A percentile compares a stretch with the other conserved stretches of the same genome.
These are phyloP conservation scores for Synergus japonicus DNA, from an alignment of 2,888 invertebrate species.

Conservation along the genomic window DNA sequence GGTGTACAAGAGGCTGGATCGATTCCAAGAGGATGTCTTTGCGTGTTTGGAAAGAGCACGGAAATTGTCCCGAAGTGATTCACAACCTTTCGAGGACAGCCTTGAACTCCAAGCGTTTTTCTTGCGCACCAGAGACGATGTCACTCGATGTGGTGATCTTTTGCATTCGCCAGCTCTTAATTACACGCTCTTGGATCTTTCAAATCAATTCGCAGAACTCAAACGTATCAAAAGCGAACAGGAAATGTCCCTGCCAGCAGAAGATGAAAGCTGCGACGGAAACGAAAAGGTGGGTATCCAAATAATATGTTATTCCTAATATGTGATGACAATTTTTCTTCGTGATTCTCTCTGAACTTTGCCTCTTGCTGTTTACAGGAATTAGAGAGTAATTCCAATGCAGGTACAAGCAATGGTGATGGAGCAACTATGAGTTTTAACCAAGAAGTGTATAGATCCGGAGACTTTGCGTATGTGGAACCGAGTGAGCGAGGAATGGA, in stretches of 20 bases:
- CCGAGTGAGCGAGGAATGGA: slow-evolving; percentile 84
- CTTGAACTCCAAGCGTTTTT: slow-evolving; percentile 95
- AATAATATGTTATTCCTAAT: slow-evolving; percentile 54
- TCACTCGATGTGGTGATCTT: slow-evolving; percentile 87
- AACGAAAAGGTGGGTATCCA: slow-evolving; percentile 69
- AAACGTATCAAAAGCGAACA: slow-evolving; percentile 87
- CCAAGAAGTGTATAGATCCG: slow-evolving; percentile 87
- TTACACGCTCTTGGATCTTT: slow-evolving; percentile 88
- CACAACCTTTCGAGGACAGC: slow-evolving; percentile 97
- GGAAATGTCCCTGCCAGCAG: slow-evolving; percentile 82
- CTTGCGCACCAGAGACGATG: slow-evolving; percentile 85
- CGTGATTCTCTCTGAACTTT: neutral
- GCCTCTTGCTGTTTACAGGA: slow-evolving; percentile 2
- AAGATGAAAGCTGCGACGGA: slow-evolving; percentile 83
- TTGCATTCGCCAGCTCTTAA: slow-evolving; percentile 92
- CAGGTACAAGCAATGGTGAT: slow-evolving; percentile 71
- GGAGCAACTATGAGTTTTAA: slow-evolving; percentile 86
- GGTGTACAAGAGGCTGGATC: slow-evolving; percentile 94
- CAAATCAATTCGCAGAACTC: slow-evolving; percentile 86
- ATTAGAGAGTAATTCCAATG: slow-evolving; percentile 47
- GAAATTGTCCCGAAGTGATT: slow-evolving; percentile 92
- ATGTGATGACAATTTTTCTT: neutral
- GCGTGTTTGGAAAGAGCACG: slow-evolving; percentile 94
- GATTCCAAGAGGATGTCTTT: slow-evolving; percentile 98
- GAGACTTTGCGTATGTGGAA: slow-evolving; percentile 95